Base-by-base conservation (phyloP, 2,888 invertebrate species). In the Molanna angustata region DNA sequence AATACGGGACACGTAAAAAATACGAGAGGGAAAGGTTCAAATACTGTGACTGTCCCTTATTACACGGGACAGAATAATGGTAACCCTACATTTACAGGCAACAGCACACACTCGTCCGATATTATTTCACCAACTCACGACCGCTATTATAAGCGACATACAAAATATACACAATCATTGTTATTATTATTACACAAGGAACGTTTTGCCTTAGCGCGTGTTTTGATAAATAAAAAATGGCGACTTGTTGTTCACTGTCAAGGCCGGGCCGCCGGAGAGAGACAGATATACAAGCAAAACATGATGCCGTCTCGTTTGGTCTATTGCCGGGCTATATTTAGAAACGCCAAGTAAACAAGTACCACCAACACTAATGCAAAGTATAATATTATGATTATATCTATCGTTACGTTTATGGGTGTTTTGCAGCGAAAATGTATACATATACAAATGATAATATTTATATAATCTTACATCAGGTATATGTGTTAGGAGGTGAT, bases 251-350 rank as follows among this genome's bases (percentile, higher is more conserved):
- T 75, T 74, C 76, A 76, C 67, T 76, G 76, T 65, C 77, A 77
- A 77, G 76, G 77, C 70, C 76, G 73, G 61, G 66, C 66, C 66
- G 72, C 70, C 72, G 72, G 73, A 74, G 72, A 74, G 58, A 58
- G 56, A 58, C 42, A 55, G 21, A 43, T n/a, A n/a, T n/a, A n/a
- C n/a, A n/a, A n/a, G 33, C 18, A 16, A 47, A 27, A 16, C 35
- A 40, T 47, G n/a, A 39, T 48, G 40, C 39, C 31, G 19, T 33
- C 39, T 14, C 47, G 27, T 6, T 44, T 45, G 13, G 13, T 44
- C 37, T 51, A 45, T 45, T 31, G 43, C 27, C 18, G 31, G 39
- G 43, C 45, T 51, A 51, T 45, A 39, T 51, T 51, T 39, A 45
- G 51, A 51, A 39, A 6, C 31, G 3, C 22, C 21, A 11, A 17